Evolutionary conservation across 1,140 invertebrate species (phyloP).

Genomic region (Rhysida immarginata): DNA sequence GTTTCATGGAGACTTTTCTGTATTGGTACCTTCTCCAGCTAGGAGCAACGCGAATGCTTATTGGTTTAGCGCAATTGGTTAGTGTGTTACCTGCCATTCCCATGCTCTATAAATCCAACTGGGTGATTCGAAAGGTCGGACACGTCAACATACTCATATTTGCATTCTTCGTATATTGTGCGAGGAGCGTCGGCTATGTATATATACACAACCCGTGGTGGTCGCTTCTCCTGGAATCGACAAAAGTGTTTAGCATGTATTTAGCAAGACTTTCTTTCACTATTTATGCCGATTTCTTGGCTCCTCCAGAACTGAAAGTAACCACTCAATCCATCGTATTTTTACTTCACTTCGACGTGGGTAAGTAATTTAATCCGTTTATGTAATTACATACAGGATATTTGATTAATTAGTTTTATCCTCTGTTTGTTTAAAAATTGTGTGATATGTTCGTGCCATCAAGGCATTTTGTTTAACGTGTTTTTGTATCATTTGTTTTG

Average conservation of each 20-base stretch:
- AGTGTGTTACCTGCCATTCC: constrained; percentile 48
- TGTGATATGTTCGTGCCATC: too few species aligned
- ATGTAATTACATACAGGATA: too few species aligned
- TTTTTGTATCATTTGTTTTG: too few species aligned
- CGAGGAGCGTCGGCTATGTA: constrained; percentile 29
- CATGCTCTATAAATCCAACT: constrained; percentile 59
- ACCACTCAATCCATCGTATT: constrained; percentile 42
- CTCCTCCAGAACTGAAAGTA: neutral
- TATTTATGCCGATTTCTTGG: neutral
- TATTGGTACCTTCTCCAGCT: constrained; percentile 44
- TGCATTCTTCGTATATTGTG: constrained; percentile 59
- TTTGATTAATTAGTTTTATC: too few species aligned
- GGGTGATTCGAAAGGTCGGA: constrained; percentile 64
- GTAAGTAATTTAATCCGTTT: too few species aligned
- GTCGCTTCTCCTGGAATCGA: constrained; percentile 8
- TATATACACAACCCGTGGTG: constrained; percentile 10
- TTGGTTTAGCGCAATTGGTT: constrained; percentile 48
- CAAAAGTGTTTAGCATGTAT: neutral
- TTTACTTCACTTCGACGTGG: constrained; percentile 63
- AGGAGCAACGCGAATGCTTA: constrained; percentile 38
- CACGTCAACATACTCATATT: constrained; percentile 67
- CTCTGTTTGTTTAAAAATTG: too few species aligned
- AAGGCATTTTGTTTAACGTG: too few species aligned
- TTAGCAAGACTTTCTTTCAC: neutral
- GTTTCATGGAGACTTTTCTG: constrained; percentile 15